These are phyloP conservation scores for Merops nubicus DNA, from an alignment of 2,113 vertebrate genomes.

Conservation along the genomic window DNA sequence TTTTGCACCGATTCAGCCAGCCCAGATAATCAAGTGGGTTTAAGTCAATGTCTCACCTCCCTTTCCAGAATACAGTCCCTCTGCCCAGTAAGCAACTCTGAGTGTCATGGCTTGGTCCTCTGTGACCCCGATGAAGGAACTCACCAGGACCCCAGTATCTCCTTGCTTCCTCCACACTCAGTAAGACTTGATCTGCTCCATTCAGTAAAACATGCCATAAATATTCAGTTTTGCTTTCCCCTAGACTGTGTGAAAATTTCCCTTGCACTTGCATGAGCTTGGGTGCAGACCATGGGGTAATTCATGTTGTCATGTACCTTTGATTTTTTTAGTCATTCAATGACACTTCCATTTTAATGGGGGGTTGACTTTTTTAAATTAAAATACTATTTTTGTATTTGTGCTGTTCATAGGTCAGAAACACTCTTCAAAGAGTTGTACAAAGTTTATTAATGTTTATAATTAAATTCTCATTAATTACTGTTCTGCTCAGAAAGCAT, in stretches of 20 bases:
- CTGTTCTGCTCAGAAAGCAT: not conserved
- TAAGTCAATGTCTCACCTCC: not conserved
- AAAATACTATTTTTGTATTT: not conserved
- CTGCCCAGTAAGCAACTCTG: not conserved
- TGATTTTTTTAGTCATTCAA: no score
- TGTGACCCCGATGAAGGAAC: not conserved
- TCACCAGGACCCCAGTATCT: not conserved
- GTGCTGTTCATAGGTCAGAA: not conserved
- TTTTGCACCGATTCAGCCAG: not conserved
- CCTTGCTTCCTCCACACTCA: not conserved
- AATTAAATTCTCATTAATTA: slow-evolving; percentile 19
- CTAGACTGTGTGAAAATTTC: no score
- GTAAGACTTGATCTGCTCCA: no score
- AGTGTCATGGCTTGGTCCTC: not conserved
- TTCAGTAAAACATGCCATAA: no score
- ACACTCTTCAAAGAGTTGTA: not conserved
- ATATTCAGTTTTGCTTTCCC: no score
- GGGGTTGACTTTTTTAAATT: not conserved
- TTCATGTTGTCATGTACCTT: no score
- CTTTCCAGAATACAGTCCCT: not conserved
- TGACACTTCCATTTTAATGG: no score
- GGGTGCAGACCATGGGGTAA: no score
- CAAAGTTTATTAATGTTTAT: not conserved
- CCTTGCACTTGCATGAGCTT: no score
- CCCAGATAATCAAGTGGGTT: not conserved